Base-by-base conservation (phyloP, 1,140 invertebrate genomes). In the Holcopasites calliopsidis region DNA sequence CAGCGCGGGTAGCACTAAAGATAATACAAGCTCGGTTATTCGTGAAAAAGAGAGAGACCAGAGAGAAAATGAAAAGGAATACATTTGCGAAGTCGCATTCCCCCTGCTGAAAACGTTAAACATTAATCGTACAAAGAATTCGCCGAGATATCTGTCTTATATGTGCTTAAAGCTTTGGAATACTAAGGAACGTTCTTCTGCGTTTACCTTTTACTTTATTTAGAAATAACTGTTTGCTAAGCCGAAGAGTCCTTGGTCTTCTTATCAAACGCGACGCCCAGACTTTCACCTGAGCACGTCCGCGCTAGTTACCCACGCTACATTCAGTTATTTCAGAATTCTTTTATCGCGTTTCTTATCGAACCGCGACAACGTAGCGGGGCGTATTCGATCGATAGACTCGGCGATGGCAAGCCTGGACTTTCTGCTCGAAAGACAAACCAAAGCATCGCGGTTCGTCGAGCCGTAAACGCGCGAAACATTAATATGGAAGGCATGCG, bases 401-500 rank as follows among this genome's bases (percentile, higher is more conserved):
- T 28, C 7, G 38, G 42, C n/a, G n/a, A n/a, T n/a, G 58, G n/a
- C 52, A 58, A 8, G 5, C 47, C 8, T 3, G 16, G 44, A 33
- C 38, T 55, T 74, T 35, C 40, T 33, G 21, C 28, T n/a, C 49
- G 18, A 54, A 44, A 26, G 42, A 35, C 52, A 73, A 44, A n/a
- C 50, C 7, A 52, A 21, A 38, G 44, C 3, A 11, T 31, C 26
- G 42, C 16, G 11, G 35, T 57, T 50, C 23, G 35, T 28, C 57
- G 64, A 76, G 64, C 40, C 26, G 31, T 26, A 61, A 64, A 70
- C 28, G 38, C 33, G 58, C 11, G 26, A 28, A 18, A 62, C 5
- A 58, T 11, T 38, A 68, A 76, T 40, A 66, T 80, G 61, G 77
- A 78, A 76, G 77, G 54, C 38, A 57, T 33, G 57, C n/a, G 26